Base-by-base conservation (phyloP, 1,140 invertebrate species). In the Metaphire vulgaris region DNA sequence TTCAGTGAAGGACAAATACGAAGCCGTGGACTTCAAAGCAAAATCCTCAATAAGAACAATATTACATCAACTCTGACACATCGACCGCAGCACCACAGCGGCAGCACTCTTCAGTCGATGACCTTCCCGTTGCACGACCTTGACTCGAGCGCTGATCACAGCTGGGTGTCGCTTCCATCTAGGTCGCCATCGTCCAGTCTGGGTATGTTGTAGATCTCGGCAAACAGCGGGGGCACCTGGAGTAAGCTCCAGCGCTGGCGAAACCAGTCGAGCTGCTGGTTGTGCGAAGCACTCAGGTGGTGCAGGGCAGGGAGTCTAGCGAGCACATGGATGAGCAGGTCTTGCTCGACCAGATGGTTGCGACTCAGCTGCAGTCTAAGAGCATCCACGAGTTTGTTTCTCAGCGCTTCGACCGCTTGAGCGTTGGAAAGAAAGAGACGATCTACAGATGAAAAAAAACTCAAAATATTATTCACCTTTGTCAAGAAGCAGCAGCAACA, bases 151-250 rank as follows among this genome's bases (percentile, higher is more conserved):
- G n/a, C n/a, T n/a, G n/a, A 56, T 56, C 41, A 56, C 41, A 21
- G 21, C 41, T 56, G 28, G 15, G 41, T 21, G 21, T 12, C 71
- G 26, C 33, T 33, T 14, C 72, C 72, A 33, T 76, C 76, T 26
- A 69, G 67, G 26, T 65, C 78, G 34, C 92, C 91, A 81, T 93
- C 92, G 82, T 93, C 92, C 82, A 90, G 91, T 87, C 94, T 96
- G 69, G 95, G 94, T 88, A 98, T 97, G 89, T 98, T 96, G 86
- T 97, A 98, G 81, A 97, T 97, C 87, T 98, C 96, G 31, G 95
- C 93, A 85, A 96, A 98, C 56, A 98, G 89, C 0, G 95, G 94
- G 41, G 95, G 95, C 81, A 97, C 89, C 72, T 91, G 89, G 56
- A 96, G 88, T 80, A 91, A 91, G 75, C 89, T 89, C 94, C 94